These are phyloP conservation scores for Platycnemis pennipes DNA, from an alignment of 2,888 invertebrate species.

Conservation along the genomic window DNA sequence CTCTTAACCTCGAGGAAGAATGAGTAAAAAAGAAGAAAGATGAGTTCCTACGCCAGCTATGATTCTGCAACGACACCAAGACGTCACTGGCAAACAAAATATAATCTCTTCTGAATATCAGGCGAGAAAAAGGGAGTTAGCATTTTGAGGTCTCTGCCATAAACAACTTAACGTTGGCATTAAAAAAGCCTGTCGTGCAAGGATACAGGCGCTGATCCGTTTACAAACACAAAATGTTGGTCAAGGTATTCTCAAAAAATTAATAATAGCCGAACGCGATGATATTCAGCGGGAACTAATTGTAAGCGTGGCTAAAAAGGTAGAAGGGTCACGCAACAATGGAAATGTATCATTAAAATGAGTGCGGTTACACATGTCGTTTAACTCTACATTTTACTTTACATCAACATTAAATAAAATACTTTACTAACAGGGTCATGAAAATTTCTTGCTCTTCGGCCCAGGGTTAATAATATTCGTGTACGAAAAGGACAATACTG, in stretches of 20 bases:
- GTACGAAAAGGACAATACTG: too few relatives aligned
- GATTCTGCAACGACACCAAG: not conserved
- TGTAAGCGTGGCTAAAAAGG: not conserved
- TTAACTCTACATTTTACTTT: too few relatives aligned
- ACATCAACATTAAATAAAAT: too few relatives aligned
- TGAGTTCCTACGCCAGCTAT: too few relatives aligned
- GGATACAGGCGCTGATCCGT: not conserved
- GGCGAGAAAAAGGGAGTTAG: not conserved
- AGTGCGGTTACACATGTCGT: too few relatives aligned
- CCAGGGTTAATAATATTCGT: too few relatives aligned
- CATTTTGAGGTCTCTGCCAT: not conserved
- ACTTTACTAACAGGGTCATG: too few relatives aligned
- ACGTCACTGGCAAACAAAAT: not conserved
- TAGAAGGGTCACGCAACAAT: not conserved
- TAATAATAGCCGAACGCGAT: not conserved
- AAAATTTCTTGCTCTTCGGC: too few relatives aligned
- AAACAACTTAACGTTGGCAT: not conserved
- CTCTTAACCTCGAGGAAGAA: not conserved
- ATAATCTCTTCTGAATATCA: not conserved
- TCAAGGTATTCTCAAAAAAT: not conserved
- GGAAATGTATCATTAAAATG: not conserved
- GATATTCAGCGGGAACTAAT: not conserved
- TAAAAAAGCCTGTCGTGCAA: not conserved
- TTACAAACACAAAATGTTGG: conserved; percentile 5
- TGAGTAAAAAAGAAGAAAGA: too few relatives aligned